Base-by-base conservation (phyloP, 2,797 vertebrate genomes). In the Anabas testudineus region DNA sequence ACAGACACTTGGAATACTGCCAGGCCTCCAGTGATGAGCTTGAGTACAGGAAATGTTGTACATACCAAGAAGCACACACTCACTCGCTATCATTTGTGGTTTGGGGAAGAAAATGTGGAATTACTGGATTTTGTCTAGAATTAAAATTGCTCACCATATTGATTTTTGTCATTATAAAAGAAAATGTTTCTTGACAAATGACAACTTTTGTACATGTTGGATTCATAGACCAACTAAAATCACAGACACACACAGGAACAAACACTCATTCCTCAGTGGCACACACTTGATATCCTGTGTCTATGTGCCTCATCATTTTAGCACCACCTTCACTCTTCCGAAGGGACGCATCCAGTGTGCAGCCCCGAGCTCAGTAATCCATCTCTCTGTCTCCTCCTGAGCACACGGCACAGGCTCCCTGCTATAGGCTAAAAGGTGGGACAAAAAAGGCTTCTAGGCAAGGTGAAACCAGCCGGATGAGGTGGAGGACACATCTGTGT, bases 311-410 rank as follows among this genome's bases (percentile, higher is more conserved):
- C 74, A 55, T 71, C 57, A 2, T 77, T 86, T 77, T 69, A 85
- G 62, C 69, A 60, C 76, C 82, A 89, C 88, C 89, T 88, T 93
- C 86, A 84, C 83, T 85, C 82, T 75, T 80, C 64, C 3, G 18
- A 77, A 80, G 91, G 89, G 90, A 91, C 88, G 81, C 78, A 41
- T 82, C 53, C 70, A 71, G 77, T 60, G 65, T 37, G 43, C 37
- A 37, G 79, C 86, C 32, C 41, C 64, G 1, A 83, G 87, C 71
- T 51, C 67, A 66, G 78, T 62, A 36, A 91, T 92, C 82, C 76
- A 87, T 91, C 89, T 86, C 83, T 57, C 70, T 77, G 83, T 72
- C 83, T 76, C 34, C 56, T 56, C 61, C 43, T 57, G 57, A 47
- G 61, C 57, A 28, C 79, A 64, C 1, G 71, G 62, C 54, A 62